phyloP scores from a whole-genome alignment of 2,888 invertebrate species.

The Eumerus sabulonum region DNA sequence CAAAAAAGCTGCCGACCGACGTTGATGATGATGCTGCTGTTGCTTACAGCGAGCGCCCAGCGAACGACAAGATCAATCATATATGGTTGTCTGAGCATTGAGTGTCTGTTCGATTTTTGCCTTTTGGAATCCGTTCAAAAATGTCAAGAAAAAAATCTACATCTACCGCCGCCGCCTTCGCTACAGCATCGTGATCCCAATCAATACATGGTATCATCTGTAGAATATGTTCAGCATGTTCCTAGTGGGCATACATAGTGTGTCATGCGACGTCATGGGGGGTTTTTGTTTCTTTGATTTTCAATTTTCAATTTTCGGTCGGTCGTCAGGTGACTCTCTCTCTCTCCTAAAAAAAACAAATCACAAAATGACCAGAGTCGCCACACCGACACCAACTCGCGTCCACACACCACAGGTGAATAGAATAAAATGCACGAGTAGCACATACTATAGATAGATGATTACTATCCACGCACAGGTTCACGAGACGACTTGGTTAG shows the following conservation, averaged over 20 bases:
- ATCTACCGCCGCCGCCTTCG: constrained; percentile 13
- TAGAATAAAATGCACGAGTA: background rate
- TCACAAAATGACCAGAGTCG: constrained; percentile 32
- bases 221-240: no score
- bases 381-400: constrained; percentile 25
- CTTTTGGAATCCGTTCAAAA: constrained; percentile 58
- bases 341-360: constrained; percentile 57
- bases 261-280: constrained; percentile 63
- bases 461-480: constrained; percentile 42
- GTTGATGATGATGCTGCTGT: constrained; percentile 49
- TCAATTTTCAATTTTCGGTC: no score
- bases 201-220: constrained; percentile 19
- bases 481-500: constrained; percentile 47
- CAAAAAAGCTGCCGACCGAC: constrained; percentile 55
- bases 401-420: constrained; percentile 58
- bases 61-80: constrained; percentile 74
- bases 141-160: constrained; percentile 14
- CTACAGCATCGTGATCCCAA: constrained; percentile 9
- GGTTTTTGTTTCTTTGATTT: no score
- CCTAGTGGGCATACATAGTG: constrained; percentile 51
- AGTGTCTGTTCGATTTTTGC: constrained; percentile 71
- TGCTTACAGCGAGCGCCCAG: constrained; percentile 5
- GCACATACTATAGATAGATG: constrained; percentile 48
- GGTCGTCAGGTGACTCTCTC: constrained; percentile 58
- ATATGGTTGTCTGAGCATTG: constrained; percentile 75